Base-by-base conservation (phyloP, 2,797 vertebrate species). In the Xyrichtys novacula region DNA sequence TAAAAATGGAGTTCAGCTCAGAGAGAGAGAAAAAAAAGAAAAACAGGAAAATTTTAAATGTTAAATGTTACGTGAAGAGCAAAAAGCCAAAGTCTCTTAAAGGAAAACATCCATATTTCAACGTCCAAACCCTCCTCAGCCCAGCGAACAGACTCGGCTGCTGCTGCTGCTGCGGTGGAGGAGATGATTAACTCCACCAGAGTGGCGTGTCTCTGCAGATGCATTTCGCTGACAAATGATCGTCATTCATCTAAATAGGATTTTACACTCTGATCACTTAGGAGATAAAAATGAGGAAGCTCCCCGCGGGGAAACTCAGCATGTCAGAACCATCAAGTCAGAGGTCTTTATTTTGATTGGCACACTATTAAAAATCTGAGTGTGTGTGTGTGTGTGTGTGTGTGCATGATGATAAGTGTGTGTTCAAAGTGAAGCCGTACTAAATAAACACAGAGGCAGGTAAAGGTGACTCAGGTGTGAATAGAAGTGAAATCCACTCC, bases 391-490 rank as follows among this genome's bases (percentile, higher is more conserved):
- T 8, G 46, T 47, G 55, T 34, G 14, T 61, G 3, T 47, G 48
- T 11, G 48, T 84, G 74, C 65, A 72, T 71, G 73, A 78, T 81
- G 76, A 59, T 72, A 72, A 72, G 84, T 65, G 55, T 71, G 81
- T 83, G 61, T 76, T n/a, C n/a, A n/a, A n/a, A 70, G 83, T 83
- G 78, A 85, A n/a, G n/a, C n/a, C n/a, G n/a, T n/a, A n/a, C n/a
- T n/a, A n/a, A n/a, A n/a, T n/a, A n/a, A 81, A 84, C 80, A 72
- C 57, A 2, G 54, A 86, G 78, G 78, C 70, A 73, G 74, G 67
- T 50, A 7, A 12, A 71, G 85, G 82, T 89, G 88, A 91, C 83
- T 85, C 82, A 83, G 79, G 83, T 65, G 53, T 74, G 85, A 90
- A 89, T 89, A 85, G 84, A 57, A 67, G 53, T 20, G n/a, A n/a